Conservation (phyloP, 2,888 invertebrate genomes). For the Phorcus lineatus region DNA sequence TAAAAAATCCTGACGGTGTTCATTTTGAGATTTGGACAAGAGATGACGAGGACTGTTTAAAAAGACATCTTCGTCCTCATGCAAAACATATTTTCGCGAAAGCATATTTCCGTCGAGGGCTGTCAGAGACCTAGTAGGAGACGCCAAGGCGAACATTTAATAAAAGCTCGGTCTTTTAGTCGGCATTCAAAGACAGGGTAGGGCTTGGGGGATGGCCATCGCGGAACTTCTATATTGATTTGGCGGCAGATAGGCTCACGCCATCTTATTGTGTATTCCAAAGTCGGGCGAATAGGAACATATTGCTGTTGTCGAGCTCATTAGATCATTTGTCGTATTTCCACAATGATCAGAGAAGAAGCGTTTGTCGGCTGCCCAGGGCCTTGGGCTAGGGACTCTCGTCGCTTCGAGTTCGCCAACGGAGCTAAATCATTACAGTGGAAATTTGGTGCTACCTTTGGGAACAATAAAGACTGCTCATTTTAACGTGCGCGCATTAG, state of each 20-base stretch:
- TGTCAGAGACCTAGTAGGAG: conserved; percentile 16
- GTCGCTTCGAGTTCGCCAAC: conserved; percentile 13
- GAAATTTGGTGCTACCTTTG: conserved; percentile 32
- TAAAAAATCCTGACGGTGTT: neutral
- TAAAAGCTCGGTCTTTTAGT: conserved; percentile 20
- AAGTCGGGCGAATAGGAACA: conserved; percentile 29
- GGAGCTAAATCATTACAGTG: conserved; percentile 30
- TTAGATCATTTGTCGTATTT: conserved; percentile 40
- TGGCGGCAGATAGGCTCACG: conserved; percentile 21
- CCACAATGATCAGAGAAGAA: conserved; percentile 17
- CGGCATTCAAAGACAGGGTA: conserved; percentile 10
- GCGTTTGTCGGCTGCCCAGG: neutral
- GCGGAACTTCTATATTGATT: conserved; percentile 21
- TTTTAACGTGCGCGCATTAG: conserved; percentile 26
- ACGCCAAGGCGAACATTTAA: conserved; percentile 21
- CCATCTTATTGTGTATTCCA: conserved; percentile 29
- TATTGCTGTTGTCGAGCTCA: conserved; percentile 32
- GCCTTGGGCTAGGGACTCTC: conserved; percentile 4
- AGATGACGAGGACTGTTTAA: neutral
- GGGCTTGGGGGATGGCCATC: conserved; percentile 21
- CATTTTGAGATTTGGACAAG: conserved; percentile 10
- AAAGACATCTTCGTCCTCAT: neutral
- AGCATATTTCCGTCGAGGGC: conserved; percentile 18
- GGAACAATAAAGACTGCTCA: conserved; percentile 32
- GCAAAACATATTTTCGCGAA: conserved; percentile 9